Evolutionary conservation across 1,140 invertebrate genomes (phyloP), one percentile per base, ranked within the genome.

Genomic region (Drosophila albomicans): DNA sequence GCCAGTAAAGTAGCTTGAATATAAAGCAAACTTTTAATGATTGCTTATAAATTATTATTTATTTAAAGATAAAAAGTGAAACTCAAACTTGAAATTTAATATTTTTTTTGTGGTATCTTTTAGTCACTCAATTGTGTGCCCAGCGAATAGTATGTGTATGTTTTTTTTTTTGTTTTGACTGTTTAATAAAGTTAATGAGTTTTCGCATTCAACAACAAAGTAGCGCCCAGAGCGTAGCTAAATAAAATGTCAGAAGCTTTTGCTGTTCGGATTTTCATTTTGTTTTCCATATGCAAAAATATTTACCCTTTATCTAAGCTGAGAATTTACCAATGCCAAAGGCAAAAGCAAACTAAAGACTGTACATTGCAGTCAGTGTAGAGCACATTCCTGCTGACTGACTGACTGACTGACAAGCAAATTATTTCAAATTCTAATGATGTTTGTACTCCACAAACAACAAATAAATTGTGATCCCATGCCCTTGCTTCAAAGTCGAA

Each of bases 241-340:
- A 41, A 41, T 7, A 11, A 32, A 28, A 25, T 25, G 15, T 57
- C 35, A 20, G 32, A n/a, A 57, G 54, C 32, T 57, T 35, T 13
- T 32, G 8, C 28, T 20, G 28, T 52, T 32, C 1, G 5, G 11
- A 28, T 52, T 52, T 32, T 7, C n/a, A n/a, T 16, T 35, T 54
- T 2, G 11, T 15, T 13, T 32, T 71, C 16, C 46, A 58, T 7
- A 58, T 59, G 49, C 16, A n/a, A 2, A 75, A 75, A 35, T 68
- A 52, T 68, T 81, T 62, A 66, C 46, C 30, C 48, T 80, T 73
- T 45, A 32, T 62, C 48, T 35, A 46, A 58, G 56, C 25, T 46
- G 28, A 16, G 30, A 28, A 7, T 58, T 32, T 45, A n/a, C 16
- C 35, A 16, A 48, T 20, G 77, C 25, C 58, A 61, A 45, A 32